Percentiles rank a stretch among this genome's conserved stretches.
phyloP scores from a whole-genome alignment of 92 coral and sea anemone genomes.

The Pocillopora grandis region DNA sequence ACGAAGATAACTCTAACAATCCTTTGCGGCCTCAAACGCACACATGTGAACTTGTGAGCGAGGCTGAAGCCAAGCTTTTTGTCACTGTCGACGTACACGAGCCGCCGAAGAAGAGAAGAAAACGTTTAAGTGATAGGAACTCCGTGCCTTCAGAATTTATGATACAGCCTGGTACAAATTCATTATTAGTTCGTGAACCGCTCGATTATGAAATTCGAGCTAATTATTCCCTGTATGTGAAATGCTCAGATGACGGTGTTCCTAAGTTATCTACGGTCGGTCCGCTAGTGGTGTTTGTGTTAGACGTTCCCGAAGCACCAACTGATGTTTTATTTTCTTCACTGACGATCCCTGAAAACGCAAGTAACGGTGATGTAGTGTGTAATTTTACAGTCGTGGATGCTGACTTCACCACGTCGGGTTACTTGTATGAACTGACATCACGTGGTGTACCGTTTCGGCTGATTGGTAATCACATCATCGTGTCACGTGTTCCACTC shows the following conservation, averaged over 20 bases:
- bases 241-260: slow-evolving; percentile 67
- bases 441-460: slow-evolving; percentile 76
- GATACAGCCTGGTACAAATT: slow-evolving; percentile 74
- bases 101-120: slow-evolving; percentile 40
- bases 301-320: slow-evolving; percentile 72
- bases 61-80: slow-evolving; percentile 59
- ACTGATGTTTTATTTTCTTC: slow-evolving; percentile 54
- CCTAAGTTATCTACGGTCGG: slow-evolving; percentile 62
- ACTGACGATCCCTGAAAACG: slow-evolving; percentile 52
- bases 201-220: slow-evolving; percentile 62
- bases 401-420: slow-evolving; percentile 61
- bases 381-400: slow-evolving; percentile 53
- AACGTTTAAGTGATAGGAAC: slow-evolving; percentile 36
- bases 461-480: slow-evolving; percentile 50
- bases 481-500: slow-evolving; percentile 67
- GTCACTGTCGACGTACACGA: slow-evolving; percentile 53
- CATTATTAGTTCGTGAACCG: slow-evolving; percentile 53
- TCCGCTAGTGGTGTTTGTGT: slow-evolving; percentile 50
- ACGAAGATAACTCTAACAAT: slow-evolving; percentile 56
- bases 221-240: slow-evolving; percentile 56
- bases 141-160: slow-evolving; percentile 56
- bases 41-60: slow-evolving; percentile 61
- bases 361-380: slow-evolving; percentile 41
- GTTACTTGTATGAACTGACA: slow-evolving; percentile 59
- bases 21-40: slow-evolving; percentile 66